Percentiles rank a stretch among this genome's conserved stretches.
Evolutionary conservation across 2,888 invertebrate species (phyloP).

Genomic region (Busseola fusca): DNA sequence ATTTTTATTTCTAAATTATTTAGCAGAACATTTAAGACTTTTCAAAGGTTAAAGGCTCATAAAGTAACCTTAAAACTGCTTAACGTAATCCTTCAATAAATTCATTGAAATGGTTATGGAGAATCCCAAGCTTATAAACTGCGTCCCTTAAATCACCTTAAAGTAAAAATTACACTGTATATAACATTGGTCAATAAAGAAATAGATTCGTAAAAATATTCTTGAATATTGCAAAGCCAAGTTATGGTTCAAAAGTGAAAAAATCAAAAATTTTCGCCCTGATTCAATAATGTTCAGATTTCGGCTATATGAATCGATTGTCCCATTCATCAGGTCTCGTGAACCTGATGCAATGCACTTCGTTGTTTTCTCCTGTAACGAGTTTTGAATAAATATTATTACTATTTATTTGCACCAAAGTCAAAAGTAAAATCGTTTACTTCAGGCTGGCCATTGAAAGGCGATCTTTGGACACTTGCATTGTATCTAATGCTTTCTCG

Average conservation of each 20-base stretch:
- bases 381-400: too few species aligned
- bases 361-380: too few species aligned
- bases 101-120: constrained; percentile 30
- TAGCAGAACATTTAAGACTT: neutral
- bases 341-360: neutral
- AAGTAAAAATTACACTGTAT: constrained; percentile 41
- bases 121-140: constrained; percentile 36
- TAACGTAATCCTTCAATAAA: constrained; percentile 40
- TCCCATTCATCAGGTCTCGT: neutral
- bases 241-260: constrained; percentile 18
- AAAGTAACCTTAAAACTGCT: constrained; percentile 22
- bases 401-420: neutral
- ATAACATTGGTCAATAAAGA: constrained; percentile 35
- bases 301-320: constrained; percentile 1
- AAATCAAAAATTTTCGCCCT: constrained; percentile 7
- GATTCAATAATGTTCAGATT: constrained; percentile 27
- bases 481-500: too few species aligned
- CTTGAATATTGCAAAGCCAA: constrained; percentile 27
- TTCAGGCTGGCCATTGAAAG: too few species aligned
- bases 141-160: constrained; percentile 28
- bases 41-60: constrained; percentile 1
- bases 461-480: too few species aligned
- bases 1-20: constrained; percentile 3
- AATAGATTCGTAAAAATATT: constrained; percentile 37
- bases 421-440: too few species aligned